Evolutionary conservation across 92 coral and sea anemone genomes (phyloP), one percentile per base, ranked within the genome.

Genomic region (Virgularia gustaviana): DNA sequence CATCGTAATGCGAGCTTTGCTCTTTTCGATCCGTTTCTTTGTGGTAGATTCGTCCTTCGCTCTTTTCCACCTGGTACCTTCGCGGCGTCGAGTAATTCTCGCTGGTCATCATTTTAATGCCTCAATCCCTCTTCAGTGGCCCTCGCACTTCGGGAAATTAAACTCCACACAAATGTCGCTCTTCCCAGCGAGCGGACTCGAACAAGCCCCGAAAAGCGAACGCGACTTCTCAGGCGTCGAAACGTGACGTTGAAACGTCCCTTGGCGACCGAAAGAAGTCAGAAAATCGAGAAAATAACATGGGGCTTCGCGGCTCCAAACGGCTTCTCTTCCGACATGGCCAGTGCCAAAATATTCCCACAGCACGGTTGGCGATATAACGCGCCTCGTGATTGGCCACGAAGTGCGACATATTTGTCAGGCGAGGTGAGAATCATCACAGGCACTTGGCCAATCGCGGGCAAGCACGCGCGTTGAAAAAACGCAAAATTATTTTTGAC

Each of bases 81-180:
- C 38, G 30, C 19, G 75, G 75, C 23, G 75, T 68, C 47, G 75
- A 23, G 25, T 68, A 68, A 51, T 68, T 68, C 16, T 68, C 75
- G 31, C 57, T 68, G 75, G 75, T 68, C 75, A 68, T 68, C 75
- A 68, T 68, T 7, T 31, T 68, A 47, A 23, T 11, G 31, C 51
- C n/a, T 13, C n/a, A 1, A 13, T 43, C 20, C 20, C 2, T 43
- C 13, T 1, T 23, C 15, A 16, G 24, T 20, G 27, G 7, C 57
- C 2, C 62, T 55, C 32, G 35, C 18, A 19, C 13, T 9, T 23
- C 19, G 28, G 34, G 10, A 30, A 32, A 25, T 24, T 60, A 60
- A 27, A 27, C 6, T n/a, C 36, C 6, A 4, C 24, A 16, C 20
- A 60, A 60, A 13, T 47, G 66, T 13, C 1, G 4, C 37, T 35